These are phyloP conservation scores for Morinoia aosen DNA, from an alignment of 2,888 invertebrate genomes.

Conservation along the genomic window DNA sequence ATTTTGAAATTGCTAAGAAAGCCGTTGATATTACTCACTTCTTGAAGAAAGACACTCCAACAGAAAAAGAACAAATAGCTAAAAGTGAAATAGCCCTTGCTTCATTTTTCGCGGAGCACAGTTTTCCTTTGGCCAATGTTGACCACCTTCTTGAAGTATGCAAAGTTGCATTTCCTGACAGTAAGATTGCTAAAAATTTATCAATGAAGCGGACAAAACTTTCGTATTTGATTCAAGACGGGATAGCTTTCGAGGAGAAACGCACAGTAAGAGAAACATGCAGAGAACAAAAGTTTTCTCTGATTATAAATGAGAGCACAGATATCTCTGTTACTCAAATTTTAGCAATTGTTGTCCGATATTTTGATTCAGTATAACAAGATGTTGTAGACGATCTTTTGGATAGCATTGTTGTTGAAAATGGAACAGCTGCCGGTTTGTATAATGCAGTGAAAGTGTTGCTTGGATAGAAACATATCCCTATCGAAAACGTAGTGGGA, in stretches of 20 bases:
- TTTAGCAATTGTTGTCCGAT: constrained; percentile 47
- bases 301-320: too few relatives aligned
- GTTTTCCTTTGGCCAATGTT: too few relatives aligned
- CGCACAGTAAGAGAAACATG: constrained; percentile 44
- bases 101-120: too few relatives aligned
- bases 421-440: constrained; percentile 55
- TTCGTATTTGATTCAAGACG: constrained; percentile 52
- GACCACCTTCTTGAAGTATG: too few relatives aligned
- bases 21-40: too few relatives aligned
- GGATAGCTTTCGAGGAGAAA: constrained; percentile 53
- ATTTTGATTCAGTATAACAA: constrained; percentile 9
- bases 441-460: constrained; percentile 54
- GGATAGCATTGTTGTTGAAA: constrained; percentile 54
- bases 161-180: constrained; percentile 54
- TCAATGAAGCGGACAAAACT: constrained; percentile 53
- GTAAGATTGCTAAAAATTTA: constrained; percentile 45
- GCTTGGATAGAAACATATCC: constrained; percentile 19
- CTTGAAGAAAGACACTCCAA: too few relatives aligned
- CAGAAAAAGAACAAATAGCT: too few relatives aligned
- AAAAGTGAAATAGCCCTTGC: too few relatives aligned
- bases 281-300: constrained; percentile 32
- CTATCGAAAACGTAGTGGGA: constrained; percentile 30
- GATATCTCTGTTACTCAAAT: constrained; percentile 57
- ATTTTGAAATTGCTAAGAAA: too few relatives aligned
- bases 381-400: constrained; percentile 38